Conservation (phyloP, 1,140 invertebrate species). For the Drosophila oshimai region DNA sequence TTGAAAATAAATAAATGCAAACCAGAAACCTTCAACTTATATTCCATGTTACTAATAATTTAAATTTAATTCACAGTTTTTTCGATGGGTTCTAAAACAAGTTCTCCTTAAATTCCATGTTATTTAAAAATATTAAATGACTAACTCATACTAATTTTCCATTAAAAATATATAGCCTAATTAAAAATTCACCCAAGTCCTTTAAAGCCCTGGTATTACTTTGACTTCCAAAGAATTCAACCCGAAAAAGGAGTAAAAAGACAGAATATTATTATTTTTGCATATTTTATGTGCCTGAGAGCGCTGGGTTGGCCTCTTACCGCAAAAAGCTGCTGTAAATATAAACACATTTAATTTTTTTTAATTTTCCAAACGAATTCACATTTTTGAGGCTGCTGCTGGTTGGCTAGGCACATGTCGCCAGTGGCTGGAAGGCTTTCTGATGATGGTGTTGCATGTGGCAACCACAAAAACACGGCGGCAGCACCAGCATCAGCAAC, state of each 20-base stretch:
- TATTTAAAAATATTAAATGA: no score
- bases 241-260: not conserved
- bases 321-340: constrained; percentile 25
- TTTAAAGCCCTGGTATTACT: not conserved
- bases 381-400: constrained; percentile 40
- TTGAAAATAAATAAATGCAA: no score
- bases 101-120: no score
- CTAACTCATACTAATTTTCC: no score
- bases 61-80: no score
- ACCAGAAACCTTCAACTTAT: no score
- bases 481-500: not conserved
- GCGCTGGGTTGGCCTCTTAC: not conserved
- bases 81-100: no score
- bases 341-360: constrained; percentile 70
- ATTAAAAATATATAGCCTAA: no score
- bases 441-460: constrained; percentile 12
- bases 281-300: constrained; percentile 21
- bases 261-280: constrained; percentile 10
- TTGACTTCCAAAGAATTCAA: not conserved
- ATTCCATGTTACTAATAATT: no score
- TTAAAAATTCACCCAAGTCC: not conserved
- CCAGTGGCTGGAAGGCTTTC: constrained; percentile 16
- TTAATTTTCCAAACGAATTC: constrained; percentile 76
- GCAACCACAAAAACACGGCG: constrained; percentile 47
- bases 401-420: constrained; percentile 26